Evolutionary conservation across 2,888 invertebrate genomes (phyloP), one percentile per base, ranked within the genome.

Genomic region (Cordilura impudica): DNA sequence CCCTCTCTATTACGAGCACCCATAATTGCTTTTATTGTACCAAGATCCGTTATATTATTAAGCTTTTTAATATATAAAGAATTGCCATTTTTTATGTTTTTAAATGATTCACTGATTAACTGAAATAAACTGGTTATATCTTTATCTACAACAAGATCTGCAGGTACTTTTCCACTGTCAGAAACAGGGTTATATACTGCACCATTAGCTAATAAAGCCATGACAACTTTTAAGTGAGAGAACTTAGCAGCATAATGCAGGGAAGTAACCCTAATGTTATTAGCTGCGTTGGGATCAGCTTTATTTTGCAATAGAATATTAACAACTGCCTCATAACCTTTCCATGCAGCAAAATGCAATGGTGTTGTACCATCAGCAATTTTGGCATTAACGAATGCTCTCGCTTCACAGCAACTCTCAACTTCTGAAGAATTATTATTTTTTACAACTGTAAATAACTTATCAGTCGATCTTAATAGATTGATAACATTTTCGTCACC

Each of bases 261-360:
- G 10, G 73, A 39, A n/a, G 56, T 73, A 35, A 39, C 31, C 16
- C 66, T 49, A 39, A 10, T 31, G n/a, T 47, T 26, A 1, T 21
- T 21, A 56, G 6, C 1, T 8, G 19, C 73, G 74, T 83, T 79
- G 10, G 65, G 60, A 66, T 81, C 74, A 8, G 78, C 70, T 5
- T 73, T 71, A 43, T 81, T 74, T 21, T 69, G 16, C 10, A 82
- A 56, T 54, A 83, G 58, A 35, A 78, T 18, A 12, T 76, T 51
- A 53, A 83, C 75, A 6, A 84, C 81, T 10, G 78, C 74, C 5
- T 81, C 43, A 66, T 83, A 81, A 14, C 87, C 86, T 18, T 76
- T 80, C 61, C 78, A 78, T 26, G 82, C 53, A 16, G 82, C 81
- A 51, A 19, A 18, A 47, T 77, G 81, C 21, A 81, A 45, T 8